Evolutionary conservation across 2,113 vertebrate genomes (phyloP).

Genomic region (Tonatia bakeri): DNA sequence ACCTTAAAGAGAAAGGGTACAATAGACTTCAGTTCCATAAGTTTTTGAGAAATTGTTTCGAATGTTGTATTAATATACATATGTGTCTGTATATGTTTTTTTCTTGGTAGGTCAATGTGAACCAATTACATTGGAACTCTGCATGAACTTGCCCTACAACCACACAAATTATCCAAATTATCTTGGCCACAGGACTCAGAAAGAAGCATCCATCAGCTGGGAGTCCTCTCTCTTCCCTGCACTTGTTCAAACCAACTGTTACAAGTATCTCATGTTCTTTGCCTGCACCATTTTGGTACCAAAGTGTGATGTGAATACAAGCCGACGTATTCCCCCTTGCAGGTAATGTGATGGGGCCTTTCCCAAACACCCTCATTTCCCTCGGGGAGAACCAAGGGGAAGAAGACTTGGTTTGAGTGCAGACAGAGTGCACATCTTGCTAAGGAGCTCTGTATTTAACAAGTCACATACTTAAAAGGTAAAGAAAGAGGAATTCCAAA

Average conservation of each 20-base stretch:
- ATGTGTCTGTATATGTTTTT: conserved; percentile 27
- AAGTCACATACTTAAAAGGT: not conserved
- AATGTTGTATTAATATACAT: not conserved
- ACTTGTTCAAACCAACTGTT: conserved; percentile 96
- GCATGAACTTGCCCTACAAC: conserved; percentile 97
- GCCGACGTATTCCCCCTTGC: conserved; percentile 91
- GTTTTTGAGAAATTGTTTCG: conserved; percentile 20
- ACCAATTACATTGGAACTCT: conserved; percentile 92
- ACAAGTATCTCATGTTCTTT: conserved; percentile 98
- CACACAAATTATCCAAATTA: conserved; percentile 91
- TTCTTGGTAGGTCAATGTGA: conserved; percentile 87
- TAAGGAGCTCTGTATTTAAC: not conserved
- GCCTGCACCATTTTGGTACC: conserved; percentile 95
- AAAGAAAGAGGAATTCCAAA: not conserved
- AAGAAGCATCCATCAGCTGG: conserved; percentile 95
- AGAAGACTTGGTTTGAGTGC: not conserved
- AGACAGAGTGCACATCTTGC: not conserved
- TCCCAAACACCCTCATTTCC: not conserved
- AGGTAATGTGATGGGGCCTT: conserved; percentile 80
- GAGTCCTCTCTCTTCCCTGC: conserved; percentile 95
- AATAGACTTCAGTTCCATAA: not conserved
- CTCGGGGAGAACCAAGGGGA: not conserved
- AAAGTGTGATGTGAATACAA: conserved; percentile 90
- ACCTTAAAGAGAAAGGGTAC: not conserved
- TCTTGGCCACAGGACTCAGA: conserved; percentile 93